A percentile compares a stretch with the other conserved stretches of the same genome.
These are phyloP conservation scores for Lagopus leucura DNA, from an alignment of 2,113 vertebrate genomes.

Conservation along the genomic window DNA sequence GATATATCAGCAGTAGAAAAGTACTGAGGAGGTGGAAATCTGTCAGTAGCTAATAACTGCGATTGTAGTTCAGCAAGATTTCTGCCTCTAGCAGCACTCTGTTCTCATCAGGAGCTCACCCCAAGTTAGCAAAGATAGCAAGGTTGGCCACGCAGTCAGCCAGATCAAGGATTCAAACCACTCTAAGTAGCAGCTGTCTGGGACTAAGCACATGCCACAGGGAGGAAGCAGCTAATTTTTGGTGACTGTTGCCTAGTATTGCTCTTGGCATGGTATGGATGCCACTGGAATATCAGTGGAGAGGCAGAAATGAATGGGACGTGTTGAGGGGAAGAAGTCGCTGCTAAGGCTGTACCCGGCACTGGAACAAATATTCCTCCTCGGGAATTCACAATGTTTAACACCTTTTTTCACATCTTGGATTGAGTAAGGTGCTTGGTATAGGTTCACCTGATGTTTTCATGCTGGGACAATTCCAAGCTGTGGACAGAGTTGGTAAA, in stretches of 20 bases:
- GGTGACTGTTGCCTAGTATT: neutral
- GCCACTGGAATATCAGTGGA: neutral
- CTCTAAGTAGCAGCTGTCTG: neutral
- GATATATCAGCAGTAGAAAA: neutral
- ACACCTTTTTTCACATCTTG: neutral
- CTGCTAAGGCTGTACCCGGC: neutral
- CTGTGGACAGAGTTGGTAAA: neutral
- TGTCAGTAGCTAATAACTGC: neutral
- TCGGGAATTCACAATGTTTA: neutral
- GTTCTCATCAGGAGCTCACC: neutral
- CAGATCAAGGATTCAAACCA: neutral
- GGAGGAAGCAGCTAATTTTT: neutral
- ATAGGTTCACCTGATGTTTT: neutral
- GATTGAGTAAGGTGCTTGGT: neutral
- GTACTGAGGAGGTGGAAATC: accelerated
- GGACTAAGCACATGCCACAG: neutral
- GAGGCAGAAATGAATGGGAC: neutral
- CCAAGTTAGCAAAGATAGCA: neutral
- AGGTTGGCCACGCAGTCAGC: neutral
- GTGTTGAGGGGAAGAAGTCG: neutral
- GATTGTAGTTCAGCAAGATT: neutral
- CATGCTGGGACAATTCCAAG: neutral
- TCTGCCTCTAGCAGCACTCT: neutral
- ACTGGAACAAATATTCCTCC: neutral
- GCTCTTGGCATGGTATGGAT: neutral